A percentile compares a stretch with the other conserved stretches of the same genome.
These are phyloP conservation scores for Calliopsis andreniformis DNA, from an alignment of 1,140 invertebrate genomes.

Conservation along the genomic window DNA sequence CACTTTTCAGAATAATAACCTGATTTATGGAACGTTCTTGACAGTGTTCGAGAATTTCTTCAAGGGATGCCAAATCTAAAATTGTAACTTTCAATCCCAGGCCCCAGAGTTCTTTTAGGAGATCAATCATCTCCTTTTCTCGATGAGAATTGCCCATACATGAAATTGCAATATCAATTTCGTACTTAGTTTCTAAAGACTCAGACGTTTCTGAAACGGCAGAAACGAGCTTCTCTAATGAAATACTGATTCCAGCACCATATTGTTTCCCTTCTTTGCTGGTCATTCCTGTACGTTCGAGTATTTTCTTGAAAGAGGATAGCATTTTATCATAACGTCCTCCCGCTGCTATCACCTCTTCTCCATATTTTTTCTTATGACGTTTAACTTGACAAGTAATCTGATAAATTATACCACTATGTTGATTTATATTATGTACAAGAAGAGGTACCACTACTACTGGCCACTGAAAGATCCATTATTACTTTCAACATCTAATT, in stretches of 20 bases:
- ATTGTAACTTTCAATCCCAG: slow-evolving; percentile 82
- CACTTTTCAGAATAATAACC: slow-evolving; percentile 86
- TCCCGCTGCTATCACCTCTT: slow-evolving; percentile 86
- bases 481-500: too few species aligned
- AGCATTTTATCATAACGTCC: slow-evolving; percentile 81
- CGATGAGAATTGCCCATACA: slow-evolving; percentile 82
- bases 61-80: slow-evolving; percentile 82
- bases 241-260: slow-evolving; percentile 89
- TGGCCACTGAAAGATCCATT: slow-evolving; percentile 82
- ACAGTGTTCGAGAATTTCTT: slow-evolving; percentile 87
- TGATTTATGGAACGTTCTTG: slow-evolving; percentile 84
- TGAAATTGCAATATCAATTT: slow-evolving; percentile 86
- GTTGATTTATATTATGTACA: slow-evolving; percentile 85
- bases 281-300: slow-evolving; percentile 73
- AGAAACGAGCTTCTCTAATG: slow-evolving; percentile 86
- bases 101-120: slow-evolving; percentile 84
- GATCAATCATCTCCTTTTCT: slow-evolving; percentile 84
- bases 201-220: slow-evolving; percentile 80
- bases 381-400: slow-evolving; percentile 85
- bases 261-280: slow-evolving; percentile 80
- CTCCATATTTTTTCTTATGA: slow-evolving; percentile 82
- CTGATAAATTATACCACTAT: slow-evolving; percentile 88
- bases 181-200: slow-evolving; percentile 71
- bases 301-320: slow-evolving; percentile 73
- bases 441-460: slow-evolving; percentile 85